Evolutionary conservation across 2,797 vertebrate genomes (phyloP).

Genomic region (Rhabdophis nuchalis): DNA sequence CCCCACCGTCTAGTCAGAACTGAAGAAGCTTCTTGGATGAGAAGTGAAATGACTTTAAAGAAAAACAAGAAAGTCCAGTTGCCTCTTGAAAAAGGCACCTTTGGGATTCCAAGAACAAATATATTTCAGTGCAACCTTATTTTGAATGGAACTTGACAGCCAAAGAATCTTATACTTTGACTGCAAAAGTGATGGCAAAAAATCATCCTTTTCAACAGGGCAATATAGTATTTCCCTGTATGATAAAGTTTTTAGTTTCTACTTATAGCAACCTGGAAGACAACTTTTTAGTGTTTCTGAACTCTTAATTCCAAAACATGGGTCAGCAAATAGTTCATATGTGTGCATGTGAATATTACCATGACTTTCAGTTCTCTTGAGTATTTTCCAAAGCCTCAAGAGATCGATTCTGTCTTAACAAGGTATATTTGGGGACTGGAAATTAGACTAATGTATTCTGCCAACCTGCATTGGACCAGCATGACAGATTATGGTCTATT

Average conservation of each 20-base stretch:
- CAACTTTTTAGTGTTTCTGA: neutral
- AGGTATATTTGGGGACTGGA: neutral
- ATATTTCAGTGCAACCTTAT: neutral
- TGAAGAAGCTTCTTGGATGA: no score
- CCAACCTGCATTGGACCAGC: neutral
- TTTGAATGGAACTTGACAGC: neutral
- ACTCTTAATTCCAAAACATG: neutral
- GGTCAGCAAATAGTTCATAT: neutral
- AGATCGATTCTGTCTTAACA: neutral
- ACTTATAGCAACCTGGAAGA: neutral
- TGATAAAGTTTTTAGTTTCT: neutral
- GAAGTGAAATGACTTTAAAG: no score
- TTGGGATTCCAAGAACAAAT: neutral
- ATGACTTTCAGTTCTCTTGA: neutral
- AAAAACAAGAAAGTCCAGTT: no score
- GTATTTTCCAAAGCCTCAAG: neutral
- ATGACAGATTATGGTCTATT: neutral
- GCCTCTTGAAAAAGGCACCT: no score
- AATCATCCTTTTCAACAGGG: neutral
- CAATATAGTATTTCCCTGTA: neutral
- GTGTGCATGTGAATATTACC: neutral
- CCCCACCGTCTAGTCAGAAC: no score
- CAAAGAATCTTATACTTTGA: neutral
- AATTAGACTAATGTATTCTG: neutral
- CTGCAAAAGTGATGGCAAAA: neutral